Evolutionary conservation across 1,140 invertebrate genomes (phyloP), one percentile per base, ranked within the genome.

Genomic region (Sarcophaga bullata): DNA sequence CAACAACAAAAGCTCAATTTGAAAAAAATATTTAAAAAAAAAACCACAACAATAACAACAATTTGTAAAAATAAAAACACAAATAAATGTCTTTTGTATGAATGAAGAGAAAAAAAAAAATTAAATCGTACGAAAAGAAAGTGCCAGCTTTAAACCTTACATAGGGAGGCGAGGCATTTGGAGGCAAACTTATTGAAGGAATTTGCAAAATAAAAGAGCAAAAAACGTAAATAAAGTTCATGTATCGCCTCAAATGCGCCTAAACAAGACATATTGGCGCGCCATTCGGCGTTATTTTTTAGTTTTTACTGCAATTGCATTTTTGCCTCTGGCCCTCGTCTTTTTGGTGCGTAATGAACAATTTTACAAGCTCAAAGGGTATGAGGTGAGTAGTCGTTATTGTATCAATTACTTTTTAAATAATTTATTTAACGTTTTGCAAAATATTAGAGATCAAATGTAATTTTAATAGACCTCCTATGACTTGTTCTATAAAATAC

Each of bases 341-440:
- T 90, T 90, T 84, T 80, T 90, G 84, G 88, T 90, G 47, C 88
- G 87, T 84, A 88, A 88, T 83, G 89, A 90, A 82, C 89, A 89
- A 85, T 84, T 89, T 83, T 88, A 90, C 83, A 88, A 88, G 84
- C 88, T 90, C 85, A 90, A 88, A 85, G 87, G 87, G 85, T 89
- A 86, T 84, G 89, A 90, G 85, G 89, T 90, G 82, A 90, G 89
- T 90, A 8, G 46, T 62, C 68, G 10, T 68, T 8, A 52, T 68
- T 19, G 8, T 17, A 19, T 19, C 10, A 68, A 19, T 25, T 68
- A 68, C 10, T 68, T 68, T 17, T 52, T 10, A 6, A 68, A 68
- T 25, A 68, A 68, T 17, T 68, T 68, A 68, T n/a, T 52, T 10
- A 52, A 10, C 50, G 8, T 52, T 10, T 52, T 3, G n/a, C 62